A percentile compares a stretch with the other conserved stretches of the same genome.
Evolutionary conservation across 92 coral and sea anemone species (phyloP).

Genomic region (Isaurus tuberculatus): DNA sequence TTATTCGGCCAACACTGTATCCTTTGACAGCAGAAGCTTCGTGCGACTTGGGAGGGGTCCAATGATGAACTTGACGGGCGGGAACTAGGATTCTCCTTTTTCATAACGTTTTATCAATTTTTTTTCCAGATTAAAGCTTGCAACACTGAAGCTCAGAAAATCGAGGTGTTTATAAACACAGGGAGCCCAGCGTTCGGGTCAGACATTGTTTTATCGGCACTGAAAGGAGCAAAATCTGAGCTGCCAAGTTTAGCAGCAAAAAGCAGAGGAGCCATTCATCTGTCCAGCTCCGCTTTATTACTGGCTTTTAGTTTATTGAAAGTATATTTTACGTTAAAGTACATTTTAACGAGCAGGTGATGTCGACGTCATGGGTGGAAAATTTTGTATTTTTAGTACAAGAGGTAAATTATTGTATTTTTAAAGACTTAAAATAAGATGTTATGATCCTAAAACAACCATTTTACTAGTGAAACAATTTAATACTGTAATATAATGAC

Average conservation of each 20-base stretch:
- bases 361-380: neutral
- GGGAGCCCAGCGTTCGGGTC: conserved; percentile 91
- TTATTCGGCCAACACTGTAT: too few relatives aligned
- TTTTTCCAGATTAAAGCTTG: conserved; percentile 84
- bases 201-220: conserved; percentile 84
- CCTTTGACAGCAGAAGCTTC: too few relatives aligned
- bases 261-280: conserved; percentile 24
- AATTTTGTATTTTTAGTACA: conserved; percentile 42
- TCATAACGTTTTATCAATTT: neutral
- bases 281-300: conserved; percentile 36
- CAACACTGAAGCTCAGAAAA: conserved; percentile 92
- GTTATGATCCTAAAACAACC: conserved; percentile 19
- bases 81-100: neutral
- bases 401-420: conserved; percentile 50
- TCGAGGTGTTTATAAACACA: conserved; percentile 88
- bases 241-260: conserved; percentile 64
- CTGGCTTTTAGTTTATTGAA: conserved; percentile 39
- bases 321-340: conserved; percentile 49
- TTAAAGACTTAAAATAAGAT: conserved; percentile 45
- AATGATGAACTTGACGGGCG: too few relatives aligned
- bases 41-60: too few relatives aligned
- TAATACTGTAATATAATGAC: conserved; percentile 46
- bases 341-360: conserved; percentile 54
- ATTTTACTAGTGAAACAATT: conserved; percentile 31
- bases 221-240: conserved; percentile 78